Base-by-base conservation (phyloP, 2,888 invertebrate species). In the Spisula solida region DNA sequence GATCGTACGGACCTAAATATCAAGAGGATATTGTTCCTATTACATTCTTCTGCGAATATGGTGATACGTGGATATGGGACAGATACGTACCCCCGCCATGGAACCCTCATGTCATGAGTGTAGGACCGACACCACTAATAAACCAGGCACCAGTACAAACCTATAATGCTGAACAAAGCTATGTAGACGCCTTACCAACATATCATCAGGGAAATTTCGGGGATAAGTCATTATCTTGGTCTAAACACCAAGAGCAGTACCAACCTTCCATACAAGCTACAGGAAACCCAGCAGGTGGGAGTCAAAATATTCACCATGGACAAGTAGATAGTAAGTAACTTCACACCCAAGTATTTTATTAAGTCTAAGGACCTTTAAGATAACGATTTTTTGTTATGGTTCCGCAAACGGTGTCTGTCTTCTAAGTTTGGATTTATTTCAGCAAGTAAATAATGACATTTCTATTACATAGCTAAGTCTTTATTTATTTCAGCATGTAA, bases 11-110 rank as follows among this genome's bases (percentile, higher is more conserved):
- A 34, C 92, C 92, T 16, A 79, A 51, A 29, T 55, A 81, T 20
- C 81, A 87, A 31, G 31, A 82, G 25, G 48, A 29, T 10, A 56
- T 85, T 31, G 60, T 89, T 29, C 89, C 90, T 0, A n/a, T 90
- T 2, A 85, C 92, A 20, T 92, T 92, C 81, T 92, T 81, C 47
- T 92, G 92, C 55, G 90, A 92, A 29, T 90, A 88, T 48, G 84
- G 79, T 0, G 89, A 88, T 29, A 81, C 85, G 8, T 92, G 90
- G 90, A 85, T 89, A 2, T 92, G 90, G 92, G 82, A 75, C 0
- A 14, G 31, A 75, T 75, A 75, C 18, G 18, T 18, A 2, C 75
- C 75, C 16, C 75, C 12, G 16, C 31, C 31, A 6, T 16, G 75
- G 31, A 75, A 34, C 16, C 29, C 14, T 14, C 34, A 10, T 31